Conservation (phyloP, 2,888 invertebrate species). For the Agrochola lota region DNA sequence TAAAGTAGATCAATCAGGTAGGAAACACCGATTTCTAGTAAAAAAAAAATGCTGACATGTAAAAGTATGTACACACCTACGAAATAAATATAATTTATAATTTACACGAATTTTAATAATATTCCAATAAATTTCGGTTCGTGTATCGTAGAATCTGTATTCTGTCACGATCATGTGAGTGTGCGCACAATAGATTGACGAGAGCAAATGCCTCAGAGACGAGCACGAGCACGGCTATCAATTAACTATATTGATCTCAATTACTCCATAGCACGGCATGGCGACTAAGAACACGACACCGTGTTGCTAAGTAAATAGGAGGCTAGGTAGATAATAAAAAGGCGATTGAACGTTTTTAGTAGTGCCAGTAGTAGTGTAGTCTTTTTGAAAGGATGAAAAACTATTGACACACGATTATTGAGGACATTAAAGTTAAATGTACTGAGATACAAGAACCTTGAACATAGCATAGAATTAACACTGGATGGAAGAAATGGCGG, state of each 20-base stretch:
- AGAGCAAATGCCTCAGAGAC: neutral
- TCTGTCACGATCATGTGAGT: too few relatives aligned
- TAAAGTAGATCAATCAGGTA: neutral
- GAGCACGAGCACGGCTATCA: neutral
- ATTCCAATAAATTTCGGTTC: neutral
- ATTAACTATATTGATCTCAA: conserved; percentile 13
- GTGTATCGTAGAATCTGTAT: neutral
- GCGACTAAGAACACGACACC: neutral
- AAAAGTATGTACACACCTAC: neutral
- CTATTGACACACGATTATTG: neutral
- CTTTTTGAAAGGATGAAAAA: too few relatives aligned
- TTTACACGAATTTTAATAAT: neutral
- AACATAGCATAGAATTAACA: too few relatives aligned
- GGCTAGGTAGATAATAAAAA: neutral
- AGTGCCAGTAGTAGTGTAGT: too few relatives aligned
- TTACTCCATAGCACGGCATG: neutral
- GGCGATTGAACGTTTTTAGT: neutral
- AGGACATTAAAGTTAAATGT: neutral
- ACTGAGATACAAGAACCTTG: too few relatives aligned
- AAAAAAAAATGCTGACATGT: neutral
- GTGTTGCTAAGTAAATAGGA: neutral
- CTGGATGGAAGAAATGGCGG: too few relatives aligned
- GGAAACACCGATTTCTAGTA: neutral
- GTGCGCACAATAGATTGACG: neutral
- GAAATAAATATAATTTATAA: neutral